A percentile compares a stretch with the other conserved stretches of the same genome.
These are phyloP conservation scores for Luperina testacea DNA, from an alignment of 2,888 invertebrate genomes.

Conservation along the genomic window DNA sequence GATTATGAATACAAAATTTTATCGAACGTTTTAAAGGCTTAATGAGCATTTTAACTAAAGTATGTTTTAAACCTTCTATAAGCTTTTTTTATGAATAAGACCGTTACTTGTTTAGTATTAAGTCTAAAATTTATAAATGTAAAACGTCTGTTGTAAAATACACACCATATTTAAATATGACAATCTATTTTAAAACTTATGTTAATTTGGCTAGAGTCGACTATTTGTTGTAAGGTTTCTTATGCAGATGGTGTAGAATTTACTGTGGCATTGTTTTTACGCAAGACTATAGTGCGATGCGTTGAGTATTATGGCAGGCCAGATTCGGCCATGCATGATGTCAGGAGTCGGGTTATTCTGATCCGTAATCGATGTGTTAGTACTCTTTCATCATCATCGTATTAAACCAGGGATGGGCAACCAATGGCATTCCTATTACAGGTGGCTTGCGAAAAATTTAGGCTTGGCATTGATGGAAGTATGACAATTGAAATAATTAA, in stretches of 20 bases:
- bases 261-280: constrained; percentile 23
- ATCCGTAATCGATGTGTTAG: constrained; percentile 14
- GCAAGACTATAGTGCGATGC: constrained; percentile 36
- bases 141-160: not conserved
- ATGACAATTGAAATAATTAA: constrained; percentile 1
- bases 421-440: not conserved
- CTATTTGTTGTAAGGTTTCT: not conserved
- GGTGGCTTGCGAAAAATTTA: not conserved
- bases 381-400: constrained; percentile 2
- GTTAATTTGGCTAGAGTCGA: not conserved
- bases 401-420: constrained; percentile 13
- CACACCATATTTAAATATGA: not conserved
- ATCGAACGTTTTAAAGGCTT: too few relatives aligned
- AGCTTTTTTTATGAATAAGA: too few relatives aligned
- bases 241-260: constrained; percentile 1
- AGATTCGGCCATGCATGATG: constrained; percentile 34
- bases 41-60: too few relatives aligned
- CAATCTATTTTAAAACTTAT: constrained; percentile 39
- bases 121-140: constrained; percentile 16
- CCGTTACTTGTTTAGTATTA: accelerated
- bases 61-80: too few relatives aligned
- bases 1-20: too few relatives aligned
- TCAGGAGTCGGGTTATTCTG: constrained; percentile 46
- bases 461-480: not conserved
- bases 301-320: constrained; percentile 33